Evolutionary conservation across 1,140 invertebrate genomes (phyloP).

Genomic region (Leptoteleia sp.): DNA sequence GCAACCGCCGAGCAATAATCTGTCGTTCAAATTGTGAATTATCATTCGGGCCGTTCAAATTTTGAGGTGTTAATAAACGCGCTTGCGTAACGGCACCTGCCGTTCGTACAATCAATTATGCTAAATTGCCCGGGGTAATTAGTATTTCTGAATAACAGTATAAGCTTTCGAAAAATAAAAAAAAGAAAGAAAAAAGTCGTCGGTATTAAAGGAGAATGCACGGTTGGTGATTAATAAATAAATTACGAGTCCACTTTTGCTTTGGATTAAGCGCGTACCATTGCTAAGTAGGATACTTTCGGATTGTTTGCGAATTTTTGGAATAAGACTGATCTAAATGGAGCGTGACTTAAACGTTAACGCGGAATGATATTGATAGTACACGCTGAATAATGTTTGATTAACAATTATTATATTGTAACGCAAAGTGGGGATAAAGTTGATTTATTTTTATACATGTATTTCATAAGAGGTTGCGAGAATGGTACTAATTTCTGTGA

Average conservation of each 20-base stretch:
- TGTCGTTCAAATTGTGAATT: slow-evolving; percentile 30
- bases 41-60: background rate
- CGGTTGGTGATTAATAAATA: slow-evolving; percentile 21
- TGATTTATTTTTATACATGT: too few relatives aligned
- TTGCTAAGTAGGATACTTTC: background rate
- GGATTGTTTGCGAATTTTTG: slow-evolving; percentile 3
- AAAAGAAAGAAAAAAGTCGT: slow-evolving; percentile 24
- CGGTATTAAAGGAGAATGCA: slow-evolving; percentile 8
- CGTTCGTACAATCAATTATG: slow-evolving; percentile 19
- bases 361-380: too few relatives aligned
- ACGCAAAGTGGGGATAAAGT: too few relatives aligned
- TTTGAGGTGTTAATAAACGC: slow-evolving; percentile 9
- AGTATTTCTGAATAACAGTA: slow-evolving; percentile 2
- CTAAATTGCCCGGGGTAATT: slow-evolving; percentile 9
- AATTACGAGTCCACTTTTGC: slow-evolving; percentile 8
- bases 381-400: too few relatives aligned
- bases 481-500: too few relatives aligned
- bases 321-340: slow-evolving; percentile 1
- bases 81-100: background rate
- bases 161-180: too few relatives aligned
- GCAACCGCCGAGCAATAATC: too few relatives aligned
- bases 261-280: slow-evolving; percentile 5
- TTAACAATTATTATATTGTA: too few relatives aligned
- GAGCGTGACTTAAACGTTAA: too few relatives aligned
- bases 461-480: too few relatives aligned